phyloP scores from a whole-genome alignment of 30 jellyfish, hydroid and myxozoan species.

The Hydractinia symbiolongicarpus region DNA sequence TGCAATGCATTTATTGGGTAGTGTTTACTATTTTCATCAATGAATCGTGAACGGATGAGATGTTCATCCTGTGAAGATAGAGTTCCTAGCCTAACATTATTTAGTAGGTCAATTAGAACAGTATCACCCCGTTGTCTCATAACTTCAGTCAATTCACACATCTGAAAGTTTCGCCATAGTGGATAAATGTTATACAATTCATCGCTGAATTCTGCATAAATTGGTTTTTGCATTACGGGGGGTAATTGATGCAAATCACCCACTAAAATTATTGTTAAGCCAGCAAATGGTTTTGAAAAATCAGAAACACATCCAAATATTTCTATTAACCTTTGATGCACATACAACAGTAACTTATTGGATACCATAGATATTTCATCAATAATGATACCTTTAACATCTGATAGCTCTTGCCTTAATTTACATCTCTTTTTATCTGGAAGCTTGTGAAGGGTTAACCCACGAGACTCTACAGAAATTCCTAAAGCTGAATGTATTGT shows the following conservation, averaged over 20 bases:
- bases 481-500: slow-evolving; percentile 29
- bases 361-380: slow-evolving; percentile 25
- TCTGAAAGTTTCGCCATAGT: slow-evolving; percentile 9
- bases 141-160: slow-evolving; percentile 32
- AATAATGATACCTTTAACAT: slow-evolving; percentile 24
- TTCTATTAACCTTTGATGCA: too few species aligned
- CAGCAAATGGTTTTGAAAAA: slow-evolving; percentile 37
- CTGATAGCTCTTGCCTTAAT: slow-evolving; percentile 16
- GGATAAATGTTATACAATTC: not conserved
- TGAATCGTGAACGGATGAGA: too few species aligned
- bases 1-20: too few species aligned
- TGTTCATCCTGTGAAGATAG: too few species aligned
- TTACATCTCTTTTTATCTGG: slow-evolving; percentile 28
- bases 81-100: too few species aligned
- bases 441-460: slow-evolving; percentile 26
- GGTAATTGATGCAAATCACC: slow-evolving; percentile 4
- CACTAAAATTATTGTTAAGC: slow-evolving; percentile 18
- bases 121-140: too few species aligned
- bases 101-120: too few species aligned
- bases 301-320: too few species aligned
- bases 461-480: slow-evolving; percentile 14
- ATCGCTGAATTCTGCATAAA: not conserved
- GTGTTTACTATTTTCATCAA: too few species aligned
- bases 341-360: slow-evolving; percentile 21
- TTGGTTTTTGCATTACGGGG: slow-evolving; percentile 7